A percentile compares a stretch with the other conserved stretches of the same genome.
Evolutionary conservation across 2,888 invertebrate species (phyloP).

Genomic region (Clivina fossor): DNA sequence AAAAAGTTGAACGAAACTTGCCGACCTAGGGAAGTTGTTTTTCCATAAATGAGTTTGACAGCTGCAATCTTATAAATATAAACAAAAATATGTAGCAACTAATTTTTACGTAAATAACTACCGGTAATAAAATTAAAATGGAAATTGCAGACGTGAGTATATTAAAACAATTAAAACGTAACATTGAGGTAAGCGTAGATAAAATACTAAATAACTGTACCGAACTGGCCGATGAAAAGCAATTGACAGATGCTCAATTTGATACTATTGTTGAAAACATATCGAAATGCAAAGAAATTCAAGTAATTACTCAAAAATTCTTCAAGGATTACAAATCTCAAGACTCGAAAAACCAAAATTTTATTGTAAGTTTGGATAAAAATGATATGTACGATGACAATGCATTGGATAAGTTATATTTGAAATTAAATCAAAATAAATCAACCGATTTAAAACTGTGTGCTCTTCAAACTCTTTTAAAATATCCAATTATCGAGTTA

Average conservation of each 20-base stretch:
- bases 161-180: conserved; percentile 13
- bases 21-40: conserved; percentile 19
- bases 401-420: conserved; percentile 5
- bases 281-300: conserved; percentile 23
- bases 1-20: neutral
- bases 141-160: conserved; percentile 14
- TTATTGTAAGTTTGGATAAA: conserved; percentile 17
- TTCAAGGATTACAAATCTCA: conserved; percentile 1
- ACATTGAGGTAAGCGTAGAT: conserved; percentile 18
- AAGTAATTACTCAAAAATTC: conserved; percentile 8
- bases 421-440: conserved; percentile 6
- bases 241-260: conserved; percentile 14
- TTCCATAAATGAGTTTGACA: conserved; percentile 23
- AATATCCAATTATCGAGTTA: conserved; percentile 21
- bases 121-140: no score
- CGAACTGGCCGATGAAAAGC: conserved; percentile 2
- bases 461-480: conserved; percentile 7
- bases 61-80: conserved; percentile 9
- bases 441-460: neutral
- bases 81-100: conserved; percentile 21
- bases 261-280: conserved; percentile 19
- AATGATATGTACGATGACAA: conserved; percentile 17
- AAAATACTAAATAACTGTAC: conserved; percentile 23
- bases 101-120: conserved; percentile 7
- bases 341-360: conserved; percentile 7